Evolutionary conservation across 2,113 vertebrate genomes (phyloP), one percentile per base, ranked within the genome.

Genomic region (Ceyx cyanopectus): DNA sequence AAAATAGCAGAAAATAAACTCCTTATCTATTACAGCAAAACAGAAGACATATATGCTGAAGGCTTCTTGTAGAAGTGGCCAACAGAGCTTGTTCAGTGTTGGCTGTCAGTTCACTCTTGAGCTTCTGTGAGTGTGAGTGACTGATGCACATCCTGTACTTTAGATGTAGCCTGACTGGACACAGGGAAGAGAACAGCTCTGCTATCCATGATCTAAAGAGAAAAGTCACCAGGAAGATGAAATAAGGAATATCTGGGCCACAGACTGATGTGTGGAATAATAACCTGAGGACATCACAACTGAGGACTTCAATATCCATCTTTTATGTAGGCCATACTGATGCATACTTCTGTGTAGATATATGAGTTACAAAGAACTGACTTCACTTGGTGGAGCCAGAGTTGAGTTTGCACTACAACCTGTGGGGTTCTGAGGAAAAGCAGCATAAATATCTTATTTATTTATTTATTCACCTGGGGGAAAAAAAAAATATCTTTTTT

Each of bases 391-490:
- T 67, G 67, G 26, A 81, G 43, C 16, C 18, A 72, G 70, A 79
- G 34, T n/a, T 87, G 57, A 14, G 9, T 66, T 86, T 89, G 22
- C 43, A 48, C 24, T 63, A 43, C 48, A 6, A 48, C 21, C 23
- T 57, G 20, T 57, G 20, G 29, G 26, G 60, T 57, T 17, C 6
- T 76, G 20, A 4, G 53, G 18, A 72, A 60, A 87, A 85, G 1
- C 21, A 43, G 1, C 21, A 40, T 4, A 48, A 5, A 11, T 26
- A 9, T 13, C 13, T 10, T 15, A 41, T 34, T 32, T 60, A 41
- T 34, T 32, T 60, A 58, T 20, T 14, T 4, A 32, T 32, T 56
- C 30, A 11, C 4, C 8, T 14, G 0, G 0, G 5, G 7, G 5
- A 8, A 9, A 8, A 37, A 34, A 34, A 14, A 66, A 61, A 45